A percentile compares a stretch with the other conserved stretches of the same genome.
Evolutionary conservation across 2,888 invertebrate species (phyloP).

Genomic region (Augiades crinisus): DNA sequence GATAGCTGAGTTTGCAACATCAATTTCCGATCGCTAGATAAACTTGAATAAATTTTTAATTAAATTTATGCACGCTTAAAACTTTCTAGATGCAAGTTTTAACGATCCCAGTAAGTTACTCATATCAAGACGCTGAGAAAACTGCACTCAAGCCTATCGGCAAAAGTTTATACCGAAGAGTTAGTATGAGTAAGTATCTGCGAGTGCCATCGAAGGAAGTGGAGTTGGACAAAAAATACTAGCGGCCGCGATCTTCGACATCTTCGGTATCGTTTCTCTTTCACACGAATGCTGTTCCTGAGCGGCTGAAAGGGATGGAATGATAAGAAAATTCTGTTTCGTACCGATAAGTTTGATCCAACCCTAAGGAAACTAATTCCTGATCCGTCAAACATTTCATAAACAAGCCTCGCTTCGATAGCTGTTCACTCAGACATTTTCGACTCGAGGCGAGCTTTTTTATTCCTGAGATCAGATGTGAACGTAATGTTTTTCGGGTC

Average conservation of each 20-base stretch:
- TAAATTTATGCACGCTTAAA: constrained; percentile 10
- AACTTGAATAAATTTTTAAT: constrained; percentile 16
- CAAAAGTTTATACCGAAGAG: constrained; percentile 15
- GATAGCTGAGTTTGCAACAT: constrained; percentile 1
- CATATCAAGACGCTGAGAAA: constrained; percentile 14
- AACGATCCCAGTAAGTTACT: constrained; percentile 12
- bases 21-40: constrained; percentile 9
- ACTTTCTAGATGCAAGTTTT: constrained; percentile 21
- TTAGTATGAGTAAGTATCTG: constrained; percentile 19
- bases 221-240: constrained; percentile 36
- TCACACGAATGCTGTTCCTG: too few relatives aligned
- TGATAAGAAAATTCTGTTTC: too few relatives aligned
- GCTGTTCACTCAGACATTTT: constrained; percentile 42
- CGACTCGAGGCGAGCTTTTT: constrained; percentile 55
- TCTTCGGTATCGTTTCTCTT: too few relatives aligned
- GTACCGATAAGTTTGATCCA: too few relatives aligned
- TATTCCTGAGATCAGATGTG: constrained; percentile 44
- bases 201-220: constrained; percentile 13
- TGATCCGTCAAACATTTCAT: constrained; percentile 72
- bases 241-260: too few relatives aligned
- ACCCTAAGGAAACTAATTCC: constrained; percentile 60
- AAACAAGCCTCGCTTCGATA: constrained; percentile 45
- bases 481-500: constrained; percentile 32
- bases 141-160: constrained; percentile 17
- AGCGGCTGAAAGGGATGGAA: too few relatives aligned